These are phyloP conservation scores for Tragelaphus imberbis DNA, from an alignment of 2,113 vertebrate genomes.

Conservation along the genomic window DNA sequence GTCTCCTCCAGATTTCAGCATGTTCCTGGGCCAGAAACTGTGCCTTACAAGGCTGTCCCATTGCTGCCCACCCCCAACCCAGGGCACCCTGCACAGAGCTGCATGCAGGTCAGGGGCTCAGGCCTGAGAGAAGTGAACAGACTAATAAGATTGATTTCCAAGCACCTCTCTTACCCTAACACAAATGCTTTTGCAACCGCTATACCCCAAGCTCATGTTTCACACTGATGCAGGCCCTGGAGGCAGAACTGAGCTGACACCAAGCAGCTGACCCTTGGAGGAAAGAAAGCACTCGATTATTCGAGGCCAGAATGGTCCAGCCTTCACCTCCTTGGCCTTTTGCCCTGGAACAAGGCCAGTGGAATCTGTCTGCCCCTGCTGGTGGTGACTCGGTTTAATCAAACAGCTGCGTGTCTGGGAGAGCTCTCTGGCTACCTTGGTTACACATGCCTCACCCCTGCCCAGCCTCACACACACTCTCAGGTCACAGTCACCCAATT, in stretches of 20 bases:
- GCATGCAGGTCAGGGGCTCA: rapidly evolving
- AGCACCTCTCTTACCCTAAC: not conserved
- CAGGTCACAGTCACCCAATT: not conserved
- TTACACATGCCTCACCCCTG: not conserved
- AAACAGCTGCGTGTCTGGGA: rapidly evolving
- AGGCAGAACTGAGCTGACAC: not conserved
- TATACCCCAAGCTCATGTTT: rapidly evolving
- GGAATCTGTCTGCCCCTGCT: not conserved
- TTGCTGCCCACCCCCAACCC: too few species aligned
- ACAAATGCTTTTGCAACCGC: not conserved
- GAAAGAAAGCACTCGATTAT: rapidly evolving
- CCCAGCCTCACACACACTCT: not conserved
- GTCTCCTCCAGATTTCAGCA: not conserved
- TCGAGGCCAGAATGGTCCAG: rapidly evolving
- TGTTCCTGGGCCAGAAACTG: rapidly evolving
- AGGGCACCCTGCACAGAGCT: rapidly evolving
- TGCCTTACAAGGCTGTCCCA: rapidly evolving
- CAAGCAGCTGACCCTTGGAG: not conserved
- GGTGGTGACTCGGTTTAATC: not conserved
- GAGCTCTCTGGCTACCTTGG: not conserved
- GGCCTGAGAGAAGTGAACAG: rapidly evolving
- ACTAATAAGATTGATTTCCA: rapidly evolving
- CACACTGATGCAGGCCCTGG: rapidly evolving
- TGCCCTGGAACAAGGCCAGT: not conserved
- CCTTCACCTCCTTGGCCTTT: not conserved